Conservation (phyloP, 2,797 vertebrate species). For the Echiichthys vipera region DNA sequence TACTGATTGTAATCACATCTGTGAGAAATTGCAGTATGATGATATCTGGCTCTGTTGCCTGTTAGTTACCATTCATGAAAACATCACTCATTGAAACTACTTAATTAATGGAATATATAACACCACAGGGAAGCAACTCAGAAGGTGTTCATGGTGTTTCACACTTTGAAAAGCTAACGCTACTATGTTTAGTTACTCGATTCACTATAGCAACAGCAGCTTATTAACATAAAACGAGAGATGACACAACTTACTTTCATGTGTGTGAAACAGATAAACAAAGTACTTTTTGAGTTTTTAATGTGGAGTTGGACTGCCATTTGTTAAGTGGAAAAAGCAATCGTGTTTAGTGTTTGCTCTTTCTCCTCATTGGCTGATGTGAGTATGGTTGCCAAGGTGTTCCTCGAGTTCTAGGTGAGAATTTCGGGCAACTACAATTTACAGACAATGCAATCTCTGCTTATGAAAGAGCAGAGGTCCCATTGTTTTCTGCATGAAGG, state of each 20-base stretch:
- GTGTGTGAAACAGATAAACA: slow-evolving; percentile 3
- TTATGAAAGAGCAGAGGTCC: slow-evolving; percentile 1
- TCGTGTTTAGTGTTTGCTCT: slow-evolving; percentile 46
- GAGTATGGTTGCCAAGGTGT: slow-evolving; percentile 58
- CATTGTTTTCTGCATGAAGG: not conserved
- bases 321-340: slow-evolving; percentile 44
- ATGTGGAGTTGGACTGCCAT: not conserved
- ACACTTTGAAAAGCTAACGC: slow-evolving; percentile 4
- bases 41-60: not conserved
- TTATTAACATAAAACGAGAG: slow-evolving; percentile 16
- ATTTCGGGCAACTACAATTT: slow-evolving; percentile 48
- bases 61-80: slow-evolving; percentile 27
- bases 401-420: slow-evolving; percentile 41
- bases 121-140: not conserved
- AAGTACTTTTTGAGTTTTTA: not conserved
- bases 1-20: slow-evolving; percentile 4
- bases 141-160: slow-evolving; percentile 45
- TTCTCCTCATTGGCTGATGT: slow-evolving; percentile 31
- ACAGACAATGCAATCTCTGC: slow-evolving; percentile 19
- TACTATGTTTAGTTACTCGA: slow-evolving; percentile 22
- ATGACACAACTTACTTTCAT: slow-evolving; percentile 6
- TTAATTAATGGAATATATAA: slow-evolving; percentile 25
- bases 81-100: slow-evolving; percentile 5
- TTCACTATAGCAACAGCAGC: slow-evolving; percentile 9
- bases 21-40: slow-evolving; percentile 4